phyloP scores from a whole-genome alignment of 1,140 invertebrate species.

The Hydropsyche tenuis region DNA sequence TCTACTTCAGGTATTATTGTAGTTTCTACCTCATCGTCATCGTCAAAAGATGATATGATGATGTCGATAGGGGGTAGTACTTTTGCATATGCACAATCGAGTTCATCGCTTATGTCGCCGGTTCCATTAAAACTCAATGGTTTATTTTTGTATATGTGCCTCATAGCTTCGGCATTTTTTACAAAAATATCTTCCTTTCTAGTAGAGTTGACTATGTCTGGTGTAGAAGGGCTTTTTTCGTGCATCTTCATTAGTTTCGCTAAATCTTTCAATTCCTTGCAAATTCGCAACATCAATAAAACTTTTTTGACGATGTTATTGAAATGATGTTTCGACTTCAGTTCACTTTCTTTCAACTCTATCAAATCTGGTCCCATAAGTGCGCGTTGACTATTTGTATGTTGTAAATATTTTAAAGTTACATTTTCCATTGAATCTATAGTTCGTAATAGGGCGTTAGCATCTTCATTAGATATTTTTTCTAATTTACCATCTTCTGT shows the following conservation, averaged over 20 bases:
- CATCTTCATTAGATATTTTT: conserved; percentile 56
- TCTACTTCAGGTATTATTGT: not conserved
- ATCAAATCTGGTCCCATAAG: conserved; percentile 40
- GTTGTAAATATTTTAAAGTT: conserved; percentile 37
- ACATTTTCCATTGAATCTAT: conserved; percentile 43
- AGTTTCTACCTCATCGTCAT: conserved; percentile 34
- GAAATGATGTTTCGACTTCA: conserved; percentile 34
- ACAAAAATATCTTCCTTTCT: conserved; percentile 50
- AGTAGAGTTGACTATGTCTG: conserved; percentile 61
- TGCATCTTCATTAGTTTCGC: conserved; percentile 50
- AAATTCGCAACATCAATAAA: conserved; percentile 54
- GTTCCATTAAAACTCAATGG: conserved; percentile 40
- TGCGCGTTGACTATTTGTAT: conserved; percentile 20
- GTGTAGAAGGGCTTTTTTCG: conserved; percentile 52
- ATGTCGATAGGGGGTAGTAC: conserved; percentile 40
- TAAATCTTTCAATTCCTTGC: conserved; percentile 53
- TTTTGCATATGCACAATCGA: not conserved
- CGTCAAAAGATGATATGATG: conserved; percentile 48
- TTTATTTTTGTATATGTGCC: conserved; percentile 42
- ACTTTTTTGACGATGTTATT: conserved; percentile 51
- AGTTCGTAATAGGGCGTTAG: conserved; percentile 31
- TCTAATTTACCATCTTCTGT: conserved; percentile 61
- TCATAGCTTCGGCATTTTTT: conserved; percentile 30
- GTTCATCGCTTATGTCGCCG: not conserved
- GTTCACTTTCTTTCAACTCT: conserved; percentile 22